Evolutionary conservation across 2,888 invertebrate species (phyloP), one percentile per base, ranked within the genome.

Genomic region (Drepana falcataria): DNA sequence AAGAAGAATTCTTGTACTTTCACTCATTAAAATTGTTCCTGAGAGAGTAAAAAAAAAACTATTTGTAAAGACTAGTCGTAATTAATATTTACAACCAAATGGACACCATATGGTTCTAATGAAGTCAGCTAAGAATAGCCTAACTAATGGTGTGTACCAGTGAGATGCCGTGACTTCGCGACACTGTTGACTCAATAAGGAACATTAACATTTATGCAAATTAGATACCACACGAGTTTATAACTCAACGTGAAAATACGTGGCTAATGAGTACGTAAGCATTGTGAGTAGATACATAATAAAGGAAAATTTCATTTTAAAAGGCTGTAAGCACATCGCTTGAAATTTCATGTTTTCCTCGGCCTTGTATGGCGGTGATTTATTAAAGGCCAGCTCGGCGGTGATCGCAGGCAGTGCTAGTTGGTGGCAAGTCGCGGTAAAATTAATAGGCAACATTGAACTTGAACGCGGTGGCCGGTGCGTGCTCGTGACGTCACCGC

Each of bases 381-480:
- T 51, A 40, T 51, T 51, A 40, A 41, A 51, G 40, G 51, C 40
- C 41, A 7, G 40, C 35, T 40, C 51, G 41, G 37, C 40, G 35
- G 47, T 47, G 48, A 52, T 53, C 59, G 59, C 59, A 21, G 57
- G 53, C 59, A 65, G 61, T 66, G 65, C 65, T 68, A 65, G 71
- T 60, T 66, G 67, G 75, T 77, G 75, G 72, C 70, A 73, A 73
- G 73, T 73, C 72, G 74, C 76, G 70, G 77, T 77, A 71, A 79
- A 85, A 83, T 83, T 83, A 85, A 85, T 81, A 81, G 81, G 76
- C 83, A 89, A 68, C 90, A 89, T 88, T 90, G 90, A 90, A 90
- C 89, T 89, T 90, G 90, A 88, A 85, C 86, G 84, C 72, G 69
- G 68, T 64, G 64, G 68, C 66, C 68, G 69, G 74, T 79, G 81